Conservation (phyloP, 1,140 invertebrate genomes). For the Sitobion miscanthi region DNA sequence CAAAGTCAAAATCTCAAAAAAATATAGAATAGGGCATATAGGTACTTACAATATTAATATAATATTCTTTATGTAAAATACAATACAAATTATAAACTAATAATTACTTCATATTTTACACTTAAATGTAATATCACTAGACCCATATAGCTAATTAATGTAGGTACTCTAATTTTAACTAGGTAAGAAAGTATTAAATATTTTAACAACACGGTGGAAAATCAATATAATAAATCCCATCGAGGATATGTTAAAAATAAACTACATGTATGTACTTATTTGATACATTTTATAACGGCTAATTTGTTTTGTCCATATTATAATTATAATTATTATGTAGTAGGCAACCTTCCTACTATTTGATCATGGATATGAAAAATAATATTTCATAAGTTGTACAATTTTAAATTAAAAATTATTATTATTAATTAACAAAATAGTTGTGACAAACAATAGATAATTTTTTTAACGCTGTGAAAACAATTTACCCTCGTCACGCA, state of each 20-base stretch:
- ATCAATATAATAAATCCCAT: neutral
- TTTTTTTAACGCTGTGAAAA: neutral
- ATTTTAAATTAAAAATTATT: neutral
- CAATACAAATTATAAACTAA: neutral
- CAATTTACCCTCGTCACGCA: slow-evolving; percentile 16
- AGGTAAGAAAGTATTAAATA: neutral
- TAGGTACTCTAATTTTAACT: neutral
- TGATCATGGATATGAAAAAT: neutral
- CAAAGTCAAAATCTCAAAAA: neutral
- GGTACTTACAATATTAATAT: neutral
- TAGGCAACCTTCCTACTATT: neutral
- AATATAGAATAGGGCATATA: neutral
- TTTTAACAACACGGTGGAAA: neutral
- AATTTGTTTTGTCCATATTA: neutral
- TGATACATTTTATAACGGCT: neutral
- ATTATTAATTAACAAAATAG: neutral
- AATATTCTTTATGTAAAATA: neutral
- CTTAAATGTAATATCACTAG: neutral
- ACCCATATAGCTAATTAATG: neutral
- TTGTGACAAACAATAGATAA: neutral
- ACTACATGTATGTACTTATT: neutral
- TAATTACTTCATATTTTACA: neutral
- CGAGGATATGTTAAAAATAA: neutral
- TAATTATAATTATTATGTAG: neutral
- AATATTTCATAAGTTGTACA: neutral